Conservation (phyloP, 2,797 vertebrate species). For the Enteromius anoplus region DNA sequence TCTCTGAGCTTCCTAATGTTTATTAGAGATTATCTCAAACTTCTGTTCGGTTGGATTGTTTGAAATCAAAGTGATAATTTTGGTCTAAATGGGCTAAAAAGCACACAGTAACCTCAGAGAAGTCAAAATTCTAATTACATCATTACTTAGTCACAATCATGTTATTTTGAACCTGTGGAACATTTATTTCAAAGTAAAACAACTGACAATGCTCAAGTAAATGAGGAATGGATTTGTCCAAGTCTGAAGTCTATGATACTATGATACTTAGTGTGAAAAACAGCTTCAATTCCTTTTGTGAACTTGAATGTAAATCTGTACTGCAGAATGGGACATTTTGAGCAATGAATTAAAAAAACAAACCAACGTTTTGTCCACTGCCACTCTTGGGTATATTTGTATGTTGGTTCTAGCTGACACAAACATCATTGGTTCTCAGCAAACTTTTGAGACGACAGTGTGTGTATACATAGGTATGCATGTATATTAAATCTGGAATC, state of each 20-base stretch:
- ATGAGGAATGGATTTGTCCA: neutral
- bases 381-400: no score
- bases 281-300: neutral
- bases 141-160: neutral
- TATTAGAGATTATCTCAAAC: neutral
- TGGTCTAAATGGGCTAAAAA: neutral
- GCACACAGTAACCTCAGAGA: no score
- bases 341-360: neutral
- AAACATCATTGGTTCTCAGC: no score
- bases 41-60: neutral
- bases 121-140: neutral
- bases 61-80: neutral
- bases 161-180: neutral
- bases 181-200: neutral
- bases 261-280: neutral
- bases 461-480: no score
- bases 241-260: neutral
- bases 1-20: neutral
- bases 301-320: neutral
- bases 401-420: no score
- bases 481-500: neutral
- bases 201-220: neutral
- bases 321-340: neutral
- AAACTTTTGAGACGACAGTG: no score
- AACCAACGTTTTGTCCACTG: no score